Evolutionary conservation across 2,888 invertebrate genomes (phyloP).

Genomic region (Drosophila eohydei): DNA sequence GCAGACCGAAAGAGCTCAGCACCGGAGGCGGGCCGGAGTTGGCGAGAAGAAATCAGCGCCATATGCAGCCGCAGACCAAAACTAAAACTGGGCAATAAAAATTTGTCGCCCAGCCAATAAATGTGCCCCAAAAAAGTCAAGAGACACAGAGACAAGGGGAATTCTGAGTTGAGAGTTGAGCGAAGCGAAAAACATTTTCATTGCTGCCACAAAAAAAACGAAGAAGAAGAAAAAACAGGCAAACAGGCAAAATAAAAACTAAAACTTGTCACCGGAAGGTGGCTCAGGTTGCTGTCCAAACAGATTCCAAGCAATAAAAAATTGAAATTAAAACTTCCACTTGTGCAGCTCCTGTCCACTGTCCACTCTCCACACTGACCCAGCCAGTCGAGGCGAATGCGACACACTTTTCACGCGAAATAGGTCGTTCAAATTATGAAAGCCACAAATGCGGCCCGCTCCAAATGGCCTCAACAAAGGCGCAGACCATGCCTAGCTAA

Average conservation of each 20-base stretch:
- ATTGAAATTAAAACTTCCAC: slow-evolving; percentile 75
- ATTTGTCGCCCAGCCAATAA: slow-evolving; percentile 77
- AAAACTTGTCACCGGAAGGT: slow-evolving; percentile 41
- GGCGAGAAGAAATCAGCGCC: slow-evolving; percentile 58
- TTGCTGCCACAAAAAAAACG: slow-evolving; percentile 44
- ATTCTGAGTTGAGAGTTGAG: slow-evolving; percentile 10
- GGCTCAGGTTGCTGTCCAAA: slow-evolving; percentile 47
- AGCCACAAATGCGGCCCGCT: slow-evolving; percentile 33
- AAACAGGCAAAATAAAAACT: slow-evolving; percentile 6
- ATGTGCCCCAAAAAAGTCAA: slow-evolving; percentile 47
- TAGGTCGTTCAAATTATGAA: slow-evolving; percentile 70
- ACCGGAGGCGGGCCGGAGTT: neutral
- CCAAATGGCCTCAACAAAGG: slow-evolving; percentile 27
- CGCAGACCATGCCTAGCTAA: neutral
- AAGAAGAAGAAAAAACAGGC: neutral
- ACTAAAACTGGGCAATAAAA: slow-evolving; percentile 73
- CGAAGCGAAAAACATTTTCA: slow-evolving; percentile 62
- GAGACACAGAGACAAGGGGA: slow-evolving; percentile 1
- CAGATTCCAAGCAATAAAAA: slow-evolving; percentile 69
- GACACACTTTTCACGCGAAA: slow-evolving; percentile 67
- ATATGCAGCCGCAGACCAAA: slow-evolving; percentile 62
- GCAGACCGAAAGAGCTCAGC: slow-evolving; percentile 1
- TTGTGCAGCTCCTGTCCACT: slow-evolving; percentile 22
- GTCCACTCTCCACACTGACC: neutral
- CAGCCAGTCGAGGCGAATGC: slow-evolving; percentile 15